Evolutionary conservation across 2,888 invertebrate genomes (phyloP), one percentile per base, ranked within the genome.

Genomic region (Orgyia antiqua): DNA sequence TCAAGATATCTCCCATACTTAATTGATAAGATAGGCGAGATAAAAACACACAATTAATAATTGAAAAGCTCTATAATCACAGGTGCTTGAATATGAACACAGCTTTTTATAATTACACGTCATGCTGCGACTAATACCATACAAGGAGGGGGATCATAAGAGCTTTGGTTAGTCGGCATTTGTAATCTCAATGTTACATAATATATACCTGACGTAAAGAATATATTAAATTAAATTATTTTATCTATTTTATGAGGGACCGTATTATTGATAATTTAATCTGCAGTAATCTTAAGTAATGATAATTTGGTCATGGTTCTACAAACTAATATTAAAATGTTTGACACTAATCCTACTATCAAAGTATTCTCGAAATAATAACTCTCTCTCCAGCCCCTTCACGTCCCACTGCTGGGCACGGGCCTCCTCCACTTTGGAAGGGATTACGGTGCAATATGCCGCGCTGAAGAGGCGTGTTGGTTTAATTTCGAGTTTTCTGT

Each of bases 41-140:
- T 39, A 33, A 44, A 45, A 48, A 48, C 43, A 54, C 26, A 35
- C 31, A 39, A 51, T 54, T 54, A 48, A 54, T 54, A 48, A 42
- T 37, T 41, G 25, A 33, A 41, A 51, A 45, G 42, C 39, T 24
- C 39, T 36, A 38, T 51, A 49, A 50, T 47, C 42, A 37, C 41
- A 41, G 36, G 45, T 42, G 39, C 42, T 13, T 15, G 32, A 33
- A 35, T 39, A 26, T 24, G 34, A 24, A 42, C 39, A 46, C 13
- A 31, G 33, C 24, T 49, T 39, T n/a, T 50, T 42, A 42, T 52
- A 50, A 57, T 53, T 53, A 59, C n/a, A n/a, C 41, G 39, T 28
- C 33, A 42, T 30, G 27, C 42, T 40, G 39, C 31, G 32, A 31
- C 37, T 50, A 51, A 55, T 45, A 43, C 38, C 31, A 36, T 36